Conservation (phyloP, 1,140 invertebrate genomes). For the Neodiprion fabricii region DNA sequence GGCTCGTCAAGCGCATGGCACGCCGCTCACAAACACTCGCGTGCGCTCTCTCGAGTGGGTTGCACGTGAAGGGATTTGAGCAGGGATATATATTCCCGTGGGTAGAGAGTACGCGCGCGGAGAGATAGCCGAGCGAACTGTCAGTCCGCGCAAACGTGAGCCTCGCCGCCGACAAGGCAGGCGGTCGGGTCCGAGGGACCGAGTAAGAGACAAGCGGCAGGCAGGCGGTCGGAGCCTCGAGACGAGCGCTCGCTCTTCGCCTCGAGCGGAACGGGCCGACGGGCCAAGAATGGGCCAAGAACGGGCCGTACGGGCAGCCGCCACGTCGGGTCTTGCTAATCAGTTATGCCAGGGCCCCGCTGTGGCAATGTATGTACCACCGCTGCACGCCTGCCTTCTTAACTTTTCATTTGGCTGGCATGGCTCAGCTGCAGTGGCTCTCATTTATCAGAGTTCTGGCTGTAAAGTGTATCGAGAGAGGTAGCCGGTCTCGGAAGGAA, state of each 20-base stretch:
- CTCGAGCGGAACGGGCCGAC: no score
- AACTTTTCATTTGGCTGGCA: slow-evolving; percentile 33
- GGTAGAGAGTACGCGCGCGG: background rate
- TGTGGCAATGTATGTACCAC: slow-evolving; percentile 5
- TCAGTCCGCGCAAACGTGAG: background rate
- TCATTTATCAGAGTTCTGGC: background rate
- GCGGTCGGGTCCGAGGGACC: background rate
- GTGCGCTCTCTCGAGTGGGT: slow-evolving; percentile 46
- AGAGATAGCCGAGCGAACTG: background rate
- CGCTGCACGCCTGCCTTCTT: slow-evolving; percentile 30
- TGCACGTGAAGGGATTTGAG: background rate
- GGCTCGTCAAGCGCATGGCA: slow-evolving; percentile 41
- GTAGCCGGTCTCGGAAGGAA: no score
- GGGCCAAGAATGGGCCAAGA: no score
- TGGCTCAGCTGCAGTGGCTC: background rate
- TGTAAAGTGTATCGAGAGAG: no score
- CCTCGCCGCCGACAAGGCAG: slow-evolving; percentile 3
- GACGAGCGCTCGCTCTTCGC: no score
- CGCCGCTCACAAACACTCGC: slow-evolving; percentile 41
- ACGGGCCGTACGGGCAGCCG: background rate
- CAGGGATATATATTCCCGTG: background rate
- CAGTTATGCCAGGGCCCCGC: slow-evolving; percentile 28
- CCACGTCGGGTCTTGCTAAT: slow-evolving; percentile 29
- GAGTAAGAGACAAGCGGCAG: background rate
- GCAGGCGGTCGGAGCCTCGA: background rate